A percentile compares a stretch with the other conserved stretches of the same genome.
phyloP scores from a whole-genome alignment of 2,113 vertebrate species.

The Oreochromis aureus region DNA sequence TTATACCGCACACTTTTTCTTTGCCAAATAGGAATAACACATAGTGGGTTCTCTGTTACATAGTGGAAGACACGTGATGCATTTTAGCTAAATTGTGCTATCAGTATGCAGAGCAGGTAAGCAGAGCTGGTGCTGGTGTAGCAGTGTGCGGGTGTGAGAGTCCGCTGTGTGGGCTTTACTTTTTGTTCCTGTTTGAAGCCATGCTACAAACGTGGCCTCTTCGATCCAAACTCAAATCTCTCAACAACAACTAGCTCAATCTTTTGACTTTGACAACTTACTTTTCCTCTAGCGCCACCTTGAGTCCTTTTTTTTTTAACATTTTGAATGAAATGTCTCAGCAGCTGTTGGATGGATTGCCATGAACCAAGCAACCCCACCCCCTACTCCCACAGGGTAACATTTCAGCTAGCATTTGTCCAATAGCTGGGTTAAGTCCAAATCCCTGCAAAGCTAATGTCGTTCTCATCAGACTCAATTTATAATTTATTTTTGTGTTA shows the following conservation, averaged over 20 bases:
- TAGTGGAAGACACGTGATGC: background rate
- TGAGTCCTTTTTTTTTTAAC: background rate
- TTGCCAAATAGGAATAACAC: background rate
- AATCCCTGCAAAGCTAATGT: background rate
- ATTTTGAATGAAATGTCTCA: background rate
- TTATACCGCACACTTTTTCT: background rate
- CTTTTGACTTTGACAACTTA: background rate
- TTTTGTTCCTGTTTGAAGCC: background rate
- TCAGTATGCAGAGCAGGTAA: background rate
- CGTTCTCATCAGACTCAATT: background rate
- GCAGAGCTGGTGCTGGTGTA: background rate
- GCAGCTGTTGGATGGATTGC: background rate
- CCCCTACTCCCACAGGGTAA: background rate
- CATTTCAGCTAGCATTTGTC: background rate
- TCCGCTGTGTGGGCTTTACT: background rate
- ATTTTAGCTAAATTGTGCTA: background rate
- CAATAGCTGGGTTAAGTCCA: background rate
- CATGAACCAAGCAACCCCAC: background rate
- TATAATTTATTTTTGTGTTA: background rate
- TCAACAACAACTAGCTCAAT: background rate
- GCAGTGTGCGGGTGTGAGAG: background rate
- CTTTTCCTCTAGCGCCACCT: background rate
- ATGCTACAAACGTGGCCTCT: background rate
- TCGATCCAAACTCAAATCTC: background rate
- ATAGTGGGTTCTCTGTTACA: background rate